phyloP scores from a whole-genome alignment of 2,888 invertebrate species.

The Noctua janthe region DNA sequence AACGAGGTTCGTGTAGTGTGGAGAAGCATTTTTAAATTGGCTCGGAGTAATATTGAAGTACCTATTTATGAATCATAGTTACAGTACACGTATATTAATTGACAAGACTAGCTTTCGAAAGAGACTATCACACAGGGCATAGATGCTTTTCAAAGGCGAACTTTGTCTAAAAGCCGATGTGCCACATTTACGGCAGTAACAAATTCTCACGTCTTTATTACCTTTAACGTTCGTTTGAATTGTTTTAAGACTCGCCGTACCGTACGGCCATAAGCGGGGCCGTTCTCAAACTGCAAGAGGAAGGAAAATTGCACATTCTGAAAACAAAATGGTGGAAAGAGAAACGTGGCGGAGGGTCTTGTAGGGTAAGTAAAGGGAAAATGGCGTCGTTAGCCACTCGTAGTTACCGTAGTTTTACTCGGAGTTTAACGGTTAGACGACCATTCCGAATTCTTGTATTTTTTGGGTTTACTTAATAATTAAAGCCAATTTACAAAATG shows the following conservation, averaged over 20 bases:
- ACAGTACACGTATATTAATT: background rate
- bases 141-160: background rate
- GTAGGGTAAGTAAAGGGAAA: slow-evolving; percentile 91
- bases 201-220: slow-evolving; percentile 37
- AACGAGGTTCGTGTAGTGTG: slow-evolving; percentile 36
- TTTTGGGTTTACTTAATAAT: background rate
- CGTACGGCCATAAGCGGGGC: slow-evolving; percentile 98
- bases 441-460: slow-evolving; percentile 12
- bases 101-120: background rate
- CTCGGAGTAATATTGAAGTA: background rate
- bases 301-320: slow-evolving; percentile 97
- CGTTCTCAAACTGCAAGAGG: slow-evolving; percentile 98
- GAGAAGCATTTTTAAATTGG: slow-evolving; percentile 41
- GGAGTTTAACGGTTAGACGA: slow-evolving; percentile 35
- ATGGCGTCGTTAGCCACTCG: slow-evolving; percentile 59
- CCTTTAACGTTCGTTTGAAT: slow-evolving; percentile 27
- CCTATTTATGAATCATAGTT: background rate
- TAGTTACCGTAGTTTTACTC: slow-evolving; percentile 28
- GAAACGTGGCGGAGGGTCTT: slow-evolving; percentile 96
- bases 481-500: background rate
- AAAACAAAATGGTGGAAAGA: slow-evolving; percentile 99
- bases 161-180: background rate
- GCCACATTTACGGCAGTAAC: slow-evolving; percentile 10
- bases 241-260: slow-evolving; percentile 95
- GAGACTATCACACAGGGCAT: background rate